Percentiles rank a stretch among this genome's conserved stretches.
phyloP scores from a whole-genome alignment of 35 echinoderm and acorn worm species.

The Holothuria glaberrima region DNA sequence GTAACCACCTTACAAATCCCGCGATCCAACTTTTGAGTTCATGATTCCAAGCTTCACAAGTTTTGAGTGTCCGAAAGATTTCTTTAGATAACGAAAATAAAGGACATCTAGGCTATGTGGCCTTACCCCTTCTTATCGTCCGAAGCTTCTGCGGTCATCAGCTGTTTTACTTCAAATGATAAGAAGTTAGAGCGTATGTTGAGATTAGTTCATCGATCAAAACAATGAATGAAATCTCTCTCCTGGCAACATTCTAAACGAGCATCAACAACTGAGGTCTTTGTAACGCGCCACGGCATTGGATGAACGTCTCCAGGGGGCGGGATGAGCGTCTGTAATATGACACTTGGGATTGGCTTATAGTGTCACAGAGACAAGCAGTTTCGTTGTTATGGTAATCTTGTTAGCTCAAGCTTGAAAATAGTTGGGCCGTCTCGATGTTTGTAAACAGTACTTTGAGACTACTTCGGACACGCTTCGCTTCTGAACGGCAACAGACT shows the following conservation, averaged over 20 bases:
- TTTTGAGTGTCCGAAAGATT: too few relatives aligned
- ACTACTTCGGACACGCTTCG: neutral
- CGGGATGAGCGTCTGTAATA: conserved; percentile 51
- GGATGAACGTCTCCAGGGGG: conserved; percentile 41
- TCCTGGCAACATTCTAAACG: conserved; percentile 67
- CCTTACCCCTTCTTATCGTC: neutral
- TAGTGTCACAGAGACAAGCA: neutral
- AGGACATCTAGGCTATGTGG: too few relatives aligned
- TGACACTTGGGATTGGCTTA: conserved; percentile 52
- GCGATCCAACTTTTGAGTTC: too few relatives aligned
- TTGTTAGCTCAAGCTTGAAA: neutral
- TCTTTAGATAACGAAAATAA: too few relatives aligned
- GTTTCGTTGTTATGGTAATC: conserved; percentile 49
- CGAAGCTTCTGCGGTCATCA: neutral
- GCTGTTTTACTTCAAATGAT: conserved; percentile 41
- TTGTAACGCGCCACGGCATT: conserved; percentile 21
- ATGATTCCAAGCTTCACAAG: too few relatives aligned
- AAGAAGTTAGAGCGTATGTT: neutral
- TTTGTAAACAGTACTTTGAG: conserved; percentile 21
- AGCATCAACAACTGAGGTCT: conserved; percentile 50
- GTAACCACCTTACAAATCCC: too few relatives aligned
- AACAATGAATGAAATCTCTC: conserved; percentile 67
- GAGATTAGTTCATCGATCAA: conserved; percentile 30
- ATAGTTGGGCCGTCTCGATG: neutral
- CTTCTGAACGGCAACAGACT: neutral